Base-by-base conservation (phyloP, 2,888 invertebrate genomes). In the Synergus umbraculus region DNA sequence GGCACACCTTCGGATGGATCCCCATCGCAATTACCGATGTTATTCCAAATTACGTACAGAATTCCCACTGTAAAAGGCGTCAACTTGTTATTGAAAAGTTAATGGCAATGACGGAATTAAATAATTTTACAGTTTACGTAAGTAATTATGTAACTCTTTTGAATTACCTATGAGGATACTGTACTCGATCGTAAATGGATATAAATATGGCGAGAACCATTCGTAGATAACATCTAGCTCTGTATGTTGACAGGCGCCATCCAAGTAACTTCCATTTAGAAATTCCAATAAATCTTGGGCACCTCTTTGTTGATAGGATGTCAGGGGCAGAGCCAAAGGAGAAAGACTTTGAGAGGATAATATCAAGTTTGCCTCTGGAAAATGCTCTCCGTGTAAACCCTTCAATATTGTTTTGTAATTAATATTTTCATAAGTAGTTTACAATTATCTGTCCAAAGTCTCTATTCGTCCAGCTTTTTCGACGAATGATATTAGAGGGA, bases 301-400 rank as follows among this genome's bases (percentile, higher is more conserved):
- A n/a, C 43, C 65, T 41, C 65, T 65, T 65, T 65, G 41, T 65
- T 65, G 41, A 65, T 65, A 65, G 41, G 41, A 65, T 65, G 65
- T 65, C 18, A 65, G 41, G 13, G 41, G n/a, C 65, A 65, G 65
- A 65, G 65, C 41, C 41, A 41, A 18, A 18, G 58, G 58, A 58
- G 10, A 18, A 18, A 18, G 9, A 58, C 58, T 58, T n/a, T 58
- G 18, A 58, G 9, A 18, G 58, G 18, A 18, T 58, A 18, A 58
- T 18, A 18, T 15, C n/a, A 58, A 7, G 9, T 58, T 18, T 58
- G 18, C 18, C 18, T 58, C 58, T 58, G 9, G 58, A 9, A 58
- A 58, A 18, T 18, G n/a, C 58, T 58, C 58, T 58, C 18, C 58
- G 58, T 18, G 18, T 1, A 58, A 7, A 58, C 58, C 58, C 58